Percentiles rank a stretch among this genome's conserved stretches.
These are phyloP conservation scores for Drosophila antonietae DNA, from an alignment of 2,888 invertebrate species.

Conservation along the genomic window DNA sequence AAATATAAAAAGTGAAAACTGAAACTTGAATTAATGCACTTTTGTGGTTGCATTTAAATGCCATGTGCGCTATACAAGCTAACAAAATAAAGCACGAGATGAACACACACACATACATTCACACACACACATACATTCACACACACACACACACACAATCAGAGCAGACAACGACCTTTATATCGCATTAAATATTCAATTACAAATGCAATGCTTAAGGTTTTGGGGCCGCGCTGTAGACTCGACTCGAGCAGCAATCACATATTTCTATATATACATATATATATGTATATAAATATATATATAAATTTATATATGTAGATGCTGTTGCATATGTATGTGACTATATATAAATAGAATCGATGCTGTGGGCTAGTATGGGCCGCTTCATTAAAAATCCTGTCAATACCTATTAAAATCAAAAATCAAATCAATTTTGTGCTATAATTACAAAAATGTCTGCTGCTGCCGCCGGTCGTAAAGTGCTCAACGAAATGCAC, in stretches of 20 bases:
- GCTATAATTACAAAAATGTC: constrained; percentile 77
- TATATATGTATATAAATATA: background rate
- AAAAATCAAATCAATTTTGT: constrained; percentile 79
- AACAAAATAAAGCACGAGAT: background rate
- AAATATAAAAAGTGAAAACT: background rate
- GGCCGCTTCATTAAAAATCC: constrained; percentile 69
- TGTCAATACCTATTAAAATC: constrained; percentile 79
- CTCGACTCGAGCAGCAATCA: constrained; percentile 23
- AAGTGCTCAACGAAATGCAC: constrained; percentile 61
- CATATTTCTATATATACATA: background rate
- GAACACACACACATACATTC: background rate
- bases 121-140: background rate
- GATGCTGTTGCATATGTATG: background rate
- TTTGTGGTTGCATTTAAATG: constrained; percentile 10
- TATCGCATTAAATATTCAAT: constrained; percentile 57
- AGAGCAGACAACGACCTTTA: constrained; percentile 17
- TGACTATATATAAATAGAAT: background rate
- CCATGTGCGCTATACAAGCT: too few species aligned
- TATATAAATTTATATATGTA: background rate
- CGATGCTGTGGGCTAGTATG: constrained; percentile 16
- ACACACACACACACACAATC: background rate
- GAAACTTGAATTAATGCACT: background rate
- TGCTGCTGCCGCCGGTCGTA: constrained; percentile 68
- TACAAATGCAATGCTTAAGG: constrained; percentile 48
- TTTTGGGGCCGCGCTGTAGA: constrained; percentile 42